Base-by-base conservation (phyloP, 1,140 invertebrate species). In the Drosophila seguyi region DNA sequence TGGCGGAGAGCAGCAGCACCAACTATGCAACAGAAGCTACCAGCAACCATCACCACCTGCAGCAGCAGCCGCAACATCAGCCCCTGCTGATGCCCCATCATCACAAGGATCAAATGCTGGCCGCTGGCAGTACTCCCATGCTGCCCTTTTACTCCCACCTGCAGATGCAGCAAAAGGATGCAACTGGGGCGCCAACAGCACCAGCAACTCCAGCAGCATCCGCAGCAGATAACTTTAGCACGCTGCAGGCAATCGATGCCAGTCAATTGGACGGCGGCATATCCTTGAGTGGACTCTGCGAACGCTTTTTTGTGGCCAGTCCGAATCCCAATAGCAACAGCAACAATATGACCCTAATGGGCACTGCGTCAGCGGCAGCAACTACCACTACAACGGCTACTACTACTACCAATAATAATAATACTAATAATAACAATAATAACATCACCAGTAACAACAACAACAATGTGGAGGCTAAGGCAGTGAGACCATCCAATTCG, bases 41-140 rank as follows among this genome's bases (percentile, higher is more conserved):
- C 63, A 75, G 22, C 61, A 77, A 52, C 38, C 52, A 57, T 44
- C 62, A 44, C 25, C 72, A 80, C 39, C 65, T 58, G 34, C 79
- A 77, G 22, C 81, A 90, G 2, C 58, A 90, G 31, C 72, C 79
- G 13, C 74, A 79, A 36, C 62, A 81, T 25, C 71, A 78, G 41
- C 68, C 78, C 48, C 60, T 73, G 29, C 20, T 78, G 25, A 66
- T 79, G 66, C 60, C 69, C n/a, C 81, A 86, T 62, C 83, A 92
- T 77, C 86, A 92, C 47, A 92, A 92, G 74, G 90, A 92, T 83
- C 91, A 92, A 69, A 92, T 92, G 91, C 68, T 92, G 16, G 87
- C 75, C 16, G 87, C 86, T 39, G 87, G 91, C 48, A 92, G 75
- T 60, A 75, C 72, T 2, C 87, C 81, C 0, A 67, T 77, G n/a